phyloP scores from a whole-genome alignment of 2,113 vertebrate species.

The Phycodurus eques region DNA sequence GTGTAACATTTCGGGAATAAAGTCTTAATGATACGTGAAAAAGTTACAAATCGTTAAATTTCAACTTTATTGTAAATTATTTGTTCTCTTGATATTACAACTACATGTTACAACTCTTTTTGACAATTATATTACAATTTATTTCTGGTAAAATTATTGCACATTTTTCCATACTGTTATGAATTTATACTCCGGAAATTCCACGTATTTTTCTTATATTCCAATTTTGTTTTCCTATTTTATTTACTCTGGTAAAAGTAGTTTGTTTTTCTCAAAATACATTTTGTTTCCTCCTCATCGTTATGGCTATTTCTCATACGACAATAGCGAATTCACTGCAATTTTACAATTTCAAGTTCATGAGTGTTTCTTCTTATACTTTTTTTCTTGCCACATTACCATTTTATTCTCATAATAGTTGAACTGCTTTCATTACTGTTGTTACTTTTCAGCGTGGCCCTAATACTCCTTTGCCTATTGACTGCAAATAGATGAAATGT shows the following conservation, averaged over 20 bases:
- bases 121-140: neutral
- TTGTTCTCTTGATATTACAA: neutral
- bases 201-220: neutral
- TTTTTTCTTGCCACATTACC: neutral
- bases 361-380: neutral
- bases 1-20: neutral
- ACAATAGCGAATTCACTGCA: too few species aligned
- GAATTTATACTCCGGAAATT: too few species aligned
- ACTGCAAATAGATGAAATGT: conserved; percentile 48
- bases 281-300: too few species aligned
- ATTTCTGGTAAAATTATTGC: neutral
- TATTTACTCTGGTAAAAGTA: too few species aligned
- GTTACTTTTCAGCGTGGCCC: neutral
- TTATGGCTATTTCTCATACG: too few species aligned
- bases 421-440: neutral
- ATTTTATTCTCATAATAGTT: conserved; percentile 5
- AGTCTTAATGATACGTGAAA: neutral
- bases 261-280: neutral
- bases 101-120: neutral
- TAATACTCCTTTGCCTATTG: conserved; percentile 43
- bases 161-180: neutral
- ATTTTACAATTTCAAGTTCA: too few species aligned
- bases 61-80: neutral
- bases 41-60: neutral
- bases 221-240: neutral